Evolutionary conservation across 2,888 invertebrate genomes (phyloP).

Genomic region (Vanessa cardui): DNA sequence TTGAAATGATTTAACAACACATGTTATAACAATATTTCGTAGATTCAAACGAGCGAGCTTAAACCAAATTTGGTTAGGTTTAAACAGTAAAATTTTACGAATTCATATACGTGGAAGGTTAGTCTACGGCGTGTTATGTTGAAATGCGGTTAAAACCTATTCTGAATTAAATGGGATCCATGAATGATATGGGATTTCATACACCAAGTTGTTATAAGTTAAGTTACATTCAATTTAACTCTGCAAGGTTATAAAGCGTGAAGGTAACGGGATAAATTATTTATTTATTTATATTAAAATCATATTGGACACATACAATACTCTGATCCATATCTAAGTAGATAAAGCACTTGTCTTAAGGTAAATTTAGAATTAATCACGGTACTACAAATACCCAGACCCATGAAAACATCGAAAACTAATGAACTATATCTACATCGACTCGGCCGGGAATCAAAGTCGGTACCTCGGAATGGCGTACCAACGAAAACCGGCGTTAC

Average conservation of each 20-base stretch:
- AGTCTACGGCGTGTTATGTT: conserved; percentile 1
- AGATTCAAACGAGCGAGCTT: conserved; percentile 7
- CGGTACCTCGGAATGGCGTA: no score
- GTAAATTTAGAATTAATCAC: no score
- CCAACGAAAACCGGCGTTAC: no score
- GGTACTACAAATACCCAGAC: no score
- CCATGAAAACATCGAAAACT: no score
- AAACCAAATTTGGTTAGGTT: conserved; percentile 32
- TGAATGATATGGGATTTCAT: not conserved
- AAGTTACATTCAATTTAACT: not conserved
- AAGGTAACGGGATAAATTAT: no score
- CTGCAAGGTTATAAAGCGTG: not conserved
- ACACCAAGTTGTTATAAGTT: not conserved
- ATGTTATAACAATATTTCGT: not conserved
- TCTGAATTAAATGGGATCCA: not conserved
- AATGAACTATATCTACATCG: no score
- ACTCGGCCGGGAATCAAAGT: no score
- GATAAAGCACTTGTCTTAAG: no score
- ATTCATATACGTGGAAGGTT: conserved; percentile 18
- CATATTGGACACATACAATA: no score
- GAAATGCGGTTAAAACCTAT: conserved; percentile 1
- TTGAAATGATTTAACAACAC: not conserved
- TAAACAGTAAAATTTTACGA: conserved; percentile 32
- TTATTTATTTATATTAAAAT: no score
- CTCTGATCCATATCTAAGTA: no score